A percentile compares a stretch with the other conserved stretches of the same genome.
These are phyloP conservation scores for Aromia moschata DNA, from an alignment of 2,888 invertebrate genomes.

Conservation along the genomic window DNA sequence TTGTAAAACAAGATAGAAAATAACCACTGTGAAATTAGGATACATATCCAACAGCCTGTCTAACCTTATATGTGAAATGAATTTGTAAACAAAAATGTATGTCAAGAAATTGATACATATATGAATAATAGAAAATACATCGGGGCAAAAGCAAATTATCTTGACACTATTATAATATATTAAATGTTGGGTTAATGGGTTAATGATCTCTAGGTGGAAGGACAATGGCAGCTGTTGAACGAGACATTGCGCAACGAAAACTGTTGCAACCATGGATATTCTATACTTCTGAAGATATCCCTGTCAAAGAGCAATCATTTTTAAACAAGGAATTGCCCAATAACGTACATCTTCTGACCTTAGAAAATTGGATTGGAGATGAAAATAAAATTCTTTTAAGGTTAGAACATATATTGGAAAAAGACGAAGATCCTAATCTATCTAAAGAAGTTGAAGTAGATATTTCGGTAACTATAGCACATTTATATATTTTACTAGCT, in stretches of 20 bases:
- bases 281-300: conserved; percentile 59
- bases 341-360: conserved; percentile 77
- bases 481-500: too few relatives aligned
- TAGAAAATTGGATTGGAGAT: conserved; percentile 77
- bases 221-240: conserved; percentile 56
- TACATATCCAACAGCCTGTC: too few relatives aligned
- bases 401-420: conserved; percentile 78
- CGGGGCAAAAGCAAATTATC: too few relatives aligned
- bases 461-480: conserved; percentile 55
- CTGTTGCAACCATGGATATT: conserved; percentile 69
- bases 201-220: conserved; percentile 40
- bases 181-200: too few relatives aligned
- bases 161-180: too few relatives aligned
- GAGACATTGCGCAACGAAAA: conserved; percentile 63
- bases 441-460: conserved; percentile 63
- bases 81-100: too few relatives aligned
- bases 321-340: conserved; percentile 67
- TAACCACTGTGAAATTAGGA: too few relatives aligned
- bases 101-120: too few relatives aligned
- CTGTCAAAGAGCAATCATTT: conserved; percentile 63
- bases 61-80: too few relatives aligned
- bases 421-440: conserved; percentile 66
- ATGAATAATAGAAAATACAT: too few relatives aligned
- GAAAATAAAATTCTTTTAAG: conserved; percentile 70
- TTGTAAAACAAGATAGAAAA: too few relatives aligned